phyloP scores from a whole-genome alignment of 2,888 invertebrate species.

The Elegia similella region DNA sequence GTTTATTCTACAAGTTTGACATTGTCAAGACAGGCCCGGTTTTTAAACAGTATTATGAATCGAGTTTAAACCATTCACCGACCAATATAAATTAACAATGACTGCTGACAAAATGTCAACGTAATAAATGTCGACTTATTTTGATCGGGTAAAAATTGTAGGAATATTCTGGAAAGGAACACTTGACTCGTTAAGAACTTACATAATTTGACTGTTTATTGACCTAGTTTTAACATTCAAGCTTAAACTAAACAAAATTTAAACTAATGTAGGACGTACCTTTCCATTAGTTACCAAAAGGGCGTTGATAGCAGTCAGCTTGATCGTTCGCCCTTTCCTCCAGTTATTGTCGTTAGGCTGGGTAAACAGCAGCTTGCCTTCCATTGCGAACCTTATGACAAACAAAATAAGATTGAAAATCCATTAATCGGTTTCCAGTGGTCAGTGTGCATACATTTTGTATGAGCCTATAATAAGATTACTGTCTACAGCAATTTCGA shows the following conservation, averaged over 20 bases:
- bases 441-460: conserved; percentile 1
- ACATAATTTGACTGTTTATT: too few species aligned
- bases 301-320: conserved; percentile 93
- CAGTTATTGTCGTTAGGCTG: conserved; percentile 95
- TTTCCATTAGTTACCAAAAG: conserved; percentile 95
- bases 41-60: too few species aligned
- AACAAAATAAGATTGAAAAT: conserved; percentile 32
- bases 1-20: too few species aligned
- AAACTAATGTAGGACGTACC: conserved; percentile 74
- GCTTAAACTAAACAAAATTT: neutral
- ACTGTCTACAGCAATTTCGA: neutral
- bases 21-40: too few species aligned
- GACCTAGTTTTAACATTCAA: too few species aligned
- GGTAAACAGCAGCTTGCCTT: conserved; percentile 93
- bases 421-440: conserved; percentile 15
- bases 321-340: conserved; percentile 93
- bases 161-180: too few species aligned
- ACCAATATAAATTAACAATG: too few species aligned
- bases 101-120: too few species aligned
- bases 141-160: too few species aligned
- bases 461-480: conserved; percentile 5
- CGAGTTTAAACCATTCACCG: too few species aligned
- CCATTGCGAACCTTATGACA: conserved; percentile 87
- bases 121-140: too few species aligned
- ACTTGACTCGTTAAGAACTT: too few species aligned